Conservation (phyloP, 2,888 invertebrate species). For the Scaeva pyrastri region DNA sequence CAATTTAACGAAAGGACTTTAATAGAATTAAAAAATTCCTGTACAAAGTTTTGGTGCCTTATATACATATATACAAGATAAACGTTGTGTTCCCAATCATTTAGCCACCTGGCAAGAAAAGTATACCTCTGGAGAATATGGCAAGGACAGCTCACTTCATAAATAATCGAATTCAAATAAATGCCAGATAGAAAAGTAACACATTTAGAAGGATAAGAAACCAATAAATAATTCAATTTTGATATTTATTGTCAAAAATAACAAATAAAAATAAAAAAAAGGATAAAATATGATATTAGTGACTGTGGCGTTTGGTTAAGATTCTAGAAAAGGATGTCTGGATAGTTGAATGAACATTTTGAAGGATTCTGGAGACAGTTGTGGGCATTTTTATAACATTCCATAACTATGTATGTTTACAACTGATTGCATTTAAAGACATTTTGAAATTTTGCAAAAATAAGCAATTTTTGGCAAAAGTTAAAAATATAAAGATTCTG, state of each 20-base stretch:
- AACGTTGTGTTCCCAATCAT: too few relatives aligned
- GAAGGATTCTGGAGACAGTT: too few relatives aligned
- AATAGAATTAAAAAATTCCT: too few relatives aligned
- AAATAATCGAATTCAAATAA: background rate
- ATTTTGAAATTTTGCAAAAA: too few relatives aligned
- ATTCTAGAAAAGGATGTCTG: background rate
- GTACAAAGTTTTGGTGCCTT: too few relatives aligned
- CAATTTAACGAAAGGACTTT: background rate
- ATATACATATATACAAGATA: too few relatives aligned
- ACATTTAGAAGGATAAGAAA: background rate
- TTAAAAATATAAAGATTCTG: too few relatives aligned
- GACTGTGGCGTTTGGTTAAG: background rate
- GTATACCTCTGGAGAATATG: background rate
- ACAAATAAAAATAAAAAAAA: background rate
- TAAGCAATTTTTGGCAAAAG: too few relatives aligned
- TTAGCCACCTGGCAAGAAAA: too few relatives aligned
- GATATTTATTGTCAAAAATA: background rate
- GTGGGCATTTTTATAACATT: too few relatives aligned
- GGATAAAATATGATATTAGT: background rate
- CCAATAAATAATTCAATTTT: constrained; percentile 1
- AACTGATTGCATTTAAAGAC: too few relatives aligned
- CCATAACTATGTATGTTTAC: too few relatives aligned
- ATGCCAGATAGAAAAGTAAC: background rate
- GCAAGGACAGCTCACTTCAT: background rate
- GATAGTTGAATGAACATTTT: background rate